Base-by-base conservation (phyloP, 1,140 invertebrate species). In the Venturia canescens region DNA sequence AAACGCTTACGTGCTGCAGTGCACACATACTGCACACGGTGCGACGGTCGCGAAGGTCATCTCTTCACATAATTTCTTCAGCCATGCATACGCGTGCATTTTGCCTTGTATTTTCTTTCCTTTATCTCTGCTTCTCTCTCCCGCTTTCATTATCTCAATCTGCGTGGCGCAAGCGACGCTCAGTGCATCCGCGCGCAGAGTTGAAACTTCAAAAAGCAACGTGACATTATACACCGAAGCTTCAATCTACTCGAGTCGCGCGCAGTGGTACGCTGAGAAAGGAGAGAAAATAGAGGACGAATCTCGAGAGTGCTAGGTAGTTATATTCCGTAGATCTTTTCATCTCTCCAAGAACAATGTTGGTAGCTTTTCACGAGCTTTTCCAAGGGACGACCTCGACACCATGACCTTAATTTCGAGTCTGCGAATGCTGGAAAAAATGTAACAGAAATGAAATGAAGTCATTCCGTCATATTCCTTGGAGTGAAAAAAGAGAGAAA, bases 261-360 rank as follows among this genome's bases (percentile, higher is more conserved):
- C 23, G 60, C 60, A 23, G 60, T 15, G 21, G 0, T 6, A 63
- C 60, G 23, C 7, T 23, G 60, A 63, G 60, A 63, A 21, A 63
- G 13, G 3, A 63, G n/a, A 63, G 23, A 57, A 23, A 57, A 57
- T 57, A 9, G 50, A 63, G 23, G 60, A 23, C 60, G 9, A 63
- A 63, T 63, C 60, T 63, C 60, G 60, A 23, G 60, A 63, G 60
- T 63, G 60, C 60, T 26, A 63, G 60, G n/a, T 26, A 63, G 60
- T 63, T 63, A 23, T 23, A 26, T 23, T 63, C 60, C 21, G 60
- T 63, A 23, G 21, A 63, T 63, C 60, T 63, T n/a, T 63, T 63
- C 21, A 63, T 26, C 21, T 63, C 60, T 26, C 23, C n/a, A 26
- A 26, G 21, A 63, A 63, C 60, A 63, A 26, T 63, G 1, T 26